Evolutionary conservation across 2,888 invertebrate species (phyloP).

Genomic region (Omphaloscelis lunosa): DNA sequence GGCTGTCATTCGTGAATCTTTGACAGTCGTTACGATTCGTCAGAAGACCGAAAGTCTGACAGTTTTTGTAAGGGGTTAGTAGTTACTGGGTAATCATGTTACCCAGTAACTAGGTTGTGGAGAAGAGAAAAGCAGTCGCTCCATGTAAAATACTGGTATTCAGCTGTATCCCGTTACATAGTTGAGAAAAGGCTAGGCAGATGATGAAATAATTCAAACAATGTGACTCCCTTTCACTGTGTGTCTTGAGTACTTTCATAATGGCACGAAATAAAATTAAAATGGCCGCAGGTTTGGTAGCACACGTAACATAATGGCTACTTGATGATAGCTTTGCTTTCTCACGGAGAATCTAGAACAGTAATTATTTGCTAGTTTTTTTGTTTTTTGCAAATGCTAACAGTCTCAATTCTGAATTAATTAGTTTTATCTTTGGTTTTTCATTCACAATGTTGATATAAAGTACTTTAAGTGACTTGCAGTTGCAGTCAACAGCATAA

Average conservation of each 20-base stretch:
- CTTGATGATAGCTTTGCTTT: constrained; percentile 41
- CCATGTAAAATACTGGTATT: neutral
- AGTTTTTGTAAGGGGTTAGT: neutral
- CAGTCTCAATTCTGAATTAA: neutral
- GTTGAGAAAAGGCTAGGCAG: neutral
- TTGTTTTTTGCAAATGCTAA: constrained; percentile 11
- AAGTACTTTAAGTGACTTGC: too few relatives aligned
- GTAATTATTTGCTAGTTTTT: neutral
- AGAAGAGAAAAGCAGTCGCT: neutral
- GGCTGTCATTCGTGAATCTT: neutral
- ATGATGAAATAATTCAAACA: neutral
- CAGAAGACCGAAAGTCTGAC: neutral
- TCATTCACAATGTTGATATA: neutral
- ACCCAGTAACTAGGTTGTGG: neutral
- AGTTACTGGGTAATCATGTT: too few relatives aligned
- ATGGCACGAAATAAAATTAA: constrained; percentile 40
- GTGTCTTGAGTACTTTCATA: constrained; percentile 10
- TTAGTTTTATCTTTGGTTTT: neutral
- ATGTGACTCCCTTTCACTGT: constrained; percentile 22
- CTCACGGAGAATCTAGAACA: constrained; percentile 37
- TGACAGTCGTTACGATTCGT: neutral
- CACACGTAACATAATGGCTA: constrained; percentile 6
- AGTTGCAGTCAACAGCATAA: neutral
- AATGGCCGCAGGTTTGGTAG: constrained; percentile 11
- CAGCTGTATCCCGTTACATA: neutral